Conservation (phyloP, 1,140 invertebrate species). For the Zaprionus davidi region DNA sequence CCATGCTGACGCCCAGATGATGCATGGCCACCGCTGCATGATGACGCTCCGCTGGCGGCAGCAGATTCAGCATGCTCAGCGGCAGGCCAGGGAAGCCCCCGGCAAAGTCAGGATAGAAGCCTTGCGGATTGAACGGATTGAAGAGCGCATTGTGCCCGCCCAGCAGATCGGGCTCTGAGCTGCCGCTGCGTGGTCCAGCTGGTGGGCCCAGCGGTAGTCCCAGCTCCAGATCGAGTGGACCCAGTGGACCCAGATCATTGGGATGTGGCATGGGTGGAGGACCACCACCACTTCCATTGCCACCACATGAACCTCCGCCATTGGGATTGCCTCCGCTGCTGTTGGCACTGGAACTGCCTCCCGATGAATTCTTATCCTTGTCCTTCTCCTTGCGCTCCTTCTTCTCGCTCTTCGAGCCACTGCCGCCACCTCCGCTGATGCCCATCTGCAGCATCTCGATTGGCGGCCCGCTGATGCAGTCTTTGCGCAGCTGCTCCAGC, state of each 20-base stretch:
- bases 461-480: slow-evolving; percentile 90
- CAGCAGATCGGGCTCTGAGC: slow-evolving; percentile 87
- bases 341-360: slow-evolving; percentile 21
- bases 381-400: slow-evolving; percentile 81
- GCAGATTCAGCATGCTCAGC: slow-evolving; percentile 91
- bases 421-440: slow-evolving; percentile 78
- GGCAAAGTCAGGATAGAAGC: slow-evolving; percentile 92
- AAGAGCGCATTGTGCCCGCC: slow-evolving; percentile 87
- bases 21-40: slow-evolving; percentile 84
- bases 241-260: slow-evolving; percentile 53
- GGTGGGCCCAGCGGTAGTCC: slow-evolving; percentile 66
- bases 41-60: slow-evolving; percentile 90
- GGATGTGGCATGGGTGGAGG: slow-evolving; percentile 54
- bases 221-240: slow-evolving; percentile 70
- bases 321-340: slow-evolving; percentile 25
- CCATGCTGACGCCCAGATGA: slow-evolving; percentile 84
- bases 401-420: slow-evolving; percentile 59
- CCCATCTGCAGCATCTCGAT: slow-evolving; percentile 89
- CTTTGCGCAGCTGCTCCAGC: slow-evolving; percentile 93
- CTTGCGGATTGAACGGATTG: slow-evolving; percentile 89
- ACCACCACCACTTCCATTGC: slow-evolving; percentile 38
- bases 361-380: slow-evolving; percentile 59
- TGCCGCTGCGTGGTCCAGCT: slow-evolving; percentile 86
- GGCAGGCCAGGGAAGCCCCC: slow-evolving; percentile 90
- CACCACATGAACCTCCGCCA: neutral